phyloP scores from a whole-genome alignment of 2,797 vertebrate genomes.

The Lepus townsendii region DNA sequence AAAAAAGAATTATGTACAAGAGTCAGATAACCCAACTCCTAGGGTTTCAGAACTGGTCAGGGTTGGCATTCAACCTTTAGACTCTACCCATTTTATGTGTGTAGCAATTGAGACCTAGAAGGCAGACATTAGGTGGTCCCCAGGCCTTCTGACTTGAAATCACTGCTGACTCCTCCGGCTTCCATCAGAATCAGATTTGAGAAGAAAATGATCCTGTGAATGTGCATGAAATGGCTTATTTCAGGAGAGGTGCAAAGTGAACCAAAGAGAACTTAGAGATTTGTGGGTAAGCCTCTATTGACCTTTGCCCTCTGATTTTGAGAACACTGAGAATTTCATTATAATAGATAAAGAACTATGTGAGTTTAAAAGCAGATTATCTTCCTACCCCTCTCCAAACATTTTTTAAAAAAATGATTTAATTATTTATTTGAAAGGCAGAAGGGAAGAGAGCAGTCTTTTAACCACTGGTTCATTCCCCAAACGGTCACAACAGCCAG shows the following conservation, averaged over 20 bases:
- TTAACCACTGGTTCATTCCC: no score
- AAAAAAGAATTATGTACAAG: no score
- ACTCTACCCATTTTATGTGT: background rate
- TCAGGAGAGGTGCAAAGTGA: slow-evolving; percentile 32
- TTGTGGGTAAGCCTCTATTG: background rate
- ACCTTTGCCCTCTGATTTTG: background rate
- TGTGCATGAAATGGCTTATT: slow-evolving; percentile 3
- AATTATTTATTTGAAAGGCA: no score
- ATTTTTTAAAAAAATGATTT: no score
- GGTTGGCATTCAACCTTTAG: background rate
- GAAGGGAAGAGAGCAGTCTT: no score
- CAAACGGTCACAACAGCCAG: no score
- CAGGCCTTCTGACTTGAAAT: slow-evolving; percentile 13
- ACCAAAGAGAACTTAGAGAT: background rate
- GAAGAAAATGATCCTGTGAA: background rate
- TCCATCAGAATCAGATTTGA: slow-evolving; percentile 18
- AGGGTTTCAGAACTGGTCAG: background rate
- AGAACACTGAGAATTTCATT: background rate
- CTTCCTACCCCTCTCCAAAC: background rate
- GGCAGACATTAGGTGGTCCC: background rate
- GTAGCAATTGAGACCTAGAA: background rate
- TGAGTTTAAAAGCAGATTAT: background rate
- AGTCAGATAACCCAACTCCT: background rate
- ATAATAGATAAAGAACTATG: background rate
- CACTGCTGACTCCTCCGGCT: background rate